Conservation (phyloP, 2,888 invertebrate species). For the Dusona sp. region DNA sequence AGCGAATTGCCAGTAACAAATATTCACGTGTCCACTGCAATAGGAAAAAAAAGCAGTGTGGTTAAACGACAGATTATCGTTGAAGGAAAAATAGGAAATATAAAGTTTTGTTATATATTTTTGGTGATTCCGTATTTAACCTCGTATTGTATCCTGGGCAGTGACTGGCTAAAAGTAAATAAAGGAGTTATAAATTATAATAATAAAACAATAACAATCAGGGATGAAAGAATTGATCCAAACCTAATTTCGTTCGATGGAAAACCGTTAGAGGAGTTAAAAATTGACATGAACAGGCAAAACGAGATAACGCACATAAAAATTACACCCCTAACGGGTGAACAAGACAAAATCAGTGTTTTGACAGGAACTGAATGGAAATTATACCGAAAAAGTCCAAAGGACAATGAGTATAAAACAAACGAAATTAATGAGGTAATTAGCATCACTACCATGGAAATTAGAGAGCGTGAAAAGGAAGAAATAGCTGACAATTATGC, state of each 20-base stretch:
- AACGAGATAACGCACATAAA: neutral
- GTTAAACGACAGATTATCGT: neutral
- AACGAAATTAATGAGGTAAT: too few relatives aligned
- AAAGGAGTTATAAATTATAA: slow-evolving; percentile 13
- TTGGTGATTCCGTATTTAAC: slow-evolving; percentile 28
- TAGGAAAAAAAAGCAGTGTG: neutral
- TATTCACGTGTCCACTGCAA: neutral
- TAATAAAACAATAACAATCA: slow-evolving; percentile 3
- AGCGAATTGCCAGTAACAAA: slow-evolving; percentile 3
- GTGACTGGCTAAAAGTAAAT: slow-evolving; percentile 3
- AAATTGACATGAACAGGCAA: neutral
- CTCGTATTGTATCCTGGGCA: neutral
- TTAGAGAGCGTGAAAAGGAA: too few relatives aligned
- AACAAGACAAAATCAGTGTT: neutral
- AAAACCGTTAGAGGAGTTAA: neutral
- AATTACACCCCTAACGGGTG: neutral
- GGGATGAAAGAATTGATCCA: neutral
- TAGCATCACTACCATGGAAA: too few relatives aligned
- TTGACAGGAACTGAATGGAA: too few relatives aligned
- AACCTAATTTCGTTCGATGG: neutral
- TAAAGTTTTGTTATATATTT: too few relatives aligned
- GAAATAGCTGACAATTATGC: too few relatives aligned
- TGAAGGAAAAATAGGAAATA: neutral
- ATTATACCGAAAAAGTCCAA: too few relatives aligned
- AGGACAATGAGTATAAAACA: too few relatives aligned